These are phyloP conservation scores for Passer domesticus DNA, from an alignment of 2,113 vertebrate species.

Conservation along the genomic window DNA sequence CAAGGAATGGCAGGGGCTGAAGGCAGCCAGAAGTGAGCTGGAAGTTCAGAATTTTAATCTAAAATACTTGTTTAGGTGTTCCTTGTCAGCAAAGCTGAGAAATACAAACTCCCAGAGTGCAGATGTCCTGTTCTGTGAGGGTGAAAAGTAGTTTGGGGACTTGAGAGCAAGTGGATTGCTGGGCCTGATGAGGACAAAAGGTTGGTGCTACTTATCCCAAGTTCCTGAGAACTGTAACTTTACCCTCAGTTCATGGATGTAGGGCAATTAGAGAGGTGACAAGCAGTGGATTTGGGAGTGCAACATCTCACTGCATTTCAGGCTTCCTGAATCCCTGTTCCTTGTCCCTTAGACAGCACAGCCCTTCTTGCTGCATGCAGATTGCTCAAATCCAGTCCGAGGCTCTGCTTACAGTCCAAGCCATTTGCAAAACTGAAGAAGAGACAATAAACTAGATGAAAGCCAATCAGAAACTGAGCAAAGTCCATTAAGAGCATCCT, in stretches of 20 bases:
- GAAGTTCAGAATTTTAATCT: not conserved
- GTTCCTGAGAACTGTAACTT: not conserved
- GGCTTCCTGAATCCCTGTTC: not conserved
- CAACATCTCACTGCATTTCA: not conserved
- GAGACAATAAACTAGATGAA: not conserved
- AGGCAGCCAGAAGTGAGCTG: not conserved
- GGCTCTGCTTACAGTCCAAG: not conserved
- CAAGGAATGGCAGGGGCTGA: not conserved
- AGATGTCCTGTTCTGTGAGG: accelerated
- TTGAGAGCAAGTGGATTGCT: not conserved
- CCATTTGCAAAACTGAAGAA: not conserved
- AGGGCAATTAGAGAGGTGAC: not conserved
- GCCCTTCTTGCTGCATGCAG: not conserved
- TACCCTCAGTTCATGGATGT: not conserved
- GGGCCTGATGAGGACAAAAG: not conserved
- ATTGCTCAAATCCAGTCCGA: not conserved
- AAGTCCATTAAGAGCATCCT: not conserved
- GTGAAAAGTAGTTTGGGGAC: not conserved
- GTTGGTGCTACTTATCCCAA: not conserved
- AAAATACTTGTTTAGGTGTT: not conserved
- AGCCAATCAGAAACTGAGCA: not conserved
- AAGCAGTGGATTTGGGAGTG: not conserved
- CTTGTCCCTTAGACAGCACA: not conserved
- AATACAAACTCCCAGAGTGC: not conserved
- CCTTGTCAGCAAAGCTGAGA: not conserved